A percentile compares a stretch with the other conserved stretches of the same genome.
phyloP scores from a whole-genome alignment of 1,140 invertebrate genomes.

The Aphaenogaster ashmeadi region DNA sequence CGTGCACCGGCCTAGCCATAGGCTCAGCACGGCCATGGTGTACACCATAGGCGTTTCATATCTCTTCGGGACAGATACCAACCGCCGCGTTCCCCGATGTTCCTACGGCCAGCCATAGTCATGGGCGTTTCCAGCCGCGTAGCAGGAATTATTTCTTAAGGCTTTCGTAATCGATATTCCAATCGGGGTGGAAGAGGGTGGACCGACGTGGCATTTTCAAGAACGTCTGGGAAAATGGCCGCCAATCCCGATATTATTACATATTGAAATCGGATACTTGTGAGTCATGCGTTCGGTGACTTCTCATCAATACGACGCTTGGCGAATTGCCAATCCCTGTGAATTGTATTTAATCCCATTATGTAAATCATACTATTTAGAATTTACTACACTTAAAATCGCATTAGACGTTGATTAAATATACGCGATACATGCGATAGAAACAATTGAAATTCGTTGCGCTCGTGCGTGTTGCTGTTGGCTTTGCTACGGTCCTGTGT shows the following conservation, averaged over 20 bases:
- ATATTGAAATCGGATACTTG: not conserved
- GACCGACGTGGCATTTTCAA: conserved; percentile 11
- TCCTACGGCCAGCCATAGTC: conserved; percentile 56
- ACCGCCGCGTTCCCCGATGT: conserved; percentile 59
- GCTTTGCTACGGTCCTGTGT: conserved; percentile 58
- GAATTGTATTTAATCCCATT: not conserved
- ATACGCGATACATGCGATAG: too few species aligned
- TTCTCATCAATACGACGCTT: not conserved
- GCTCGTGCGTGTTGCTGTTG: not conserved
- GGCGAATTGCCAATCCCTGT: not conserved
- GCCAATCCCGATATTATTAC: conserved; percentile 21
- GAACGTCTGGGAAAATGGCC: conserved; percentile 63
- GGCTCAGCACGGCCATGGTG: conserved; percentile 66
- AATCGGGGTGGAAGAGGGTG: conserved; percentile 9
- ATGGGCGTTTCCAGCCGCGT: conserved; percentile 76
- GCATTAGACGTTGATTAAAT: not conserved
- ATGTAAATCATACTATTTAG: not conserved
- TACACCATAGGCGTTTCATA: conserved; percentile 80
- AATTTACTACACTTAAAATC: not conserved
- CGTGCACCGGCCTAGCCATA: conserved; percentile 57
- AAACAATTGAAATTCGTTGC: not conserved
- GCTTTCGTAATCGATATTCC: conserved; percentile 60
- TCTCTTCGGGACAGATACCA: conserved; percentile 75
- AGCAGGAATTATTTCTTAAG: conserved; percentile 72
- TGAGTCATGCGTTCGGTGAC: not conserved